Percentiles rank a stretch among this genome's conserved stretches.
Evolutionary conservation across 64 coral and sea anemone genomes (phyloP).

Genomic region (Orbicella faveolata): DNA sequence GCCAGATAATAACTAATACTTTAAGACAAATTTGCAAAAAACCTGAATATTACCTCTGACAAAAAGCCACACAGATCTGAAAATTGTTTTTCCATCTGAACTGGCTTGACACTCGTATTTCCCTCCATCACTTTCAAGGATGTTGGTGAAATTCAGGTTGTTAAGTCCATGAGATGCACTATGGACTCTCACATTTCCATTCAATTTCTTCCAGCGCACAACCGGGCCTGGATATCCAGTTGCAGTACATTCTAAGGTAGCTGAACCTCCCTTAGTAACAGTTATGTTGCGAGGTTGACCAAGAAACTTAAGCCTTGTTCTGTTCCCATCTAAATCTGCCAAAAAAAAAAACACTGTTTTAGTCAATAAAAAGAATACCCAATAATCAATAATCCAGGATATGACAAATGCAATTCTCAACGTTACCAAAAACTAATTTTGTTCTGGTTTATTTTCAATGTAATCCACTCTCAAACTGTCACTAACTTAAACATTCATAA

Average conservation of each 20-base stretch:
- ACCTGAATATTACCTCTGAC: conserved; percentile 62
- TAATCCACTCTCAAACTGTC: too few relatives aligned
- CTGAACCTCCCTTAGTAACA: conserved; percentile 29
- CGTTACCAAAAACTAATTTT: too few relatives aligned
- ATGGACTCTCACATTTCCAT: background rate
- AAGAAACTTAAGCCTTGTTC: conserved; percentile 26
- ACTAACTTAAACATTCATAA: too few relatives aligned
- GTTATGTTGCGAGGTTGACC: conserved; percentile 63
- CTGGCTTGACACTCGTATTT: conserved; percentile 70
- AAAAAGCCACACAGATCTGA: conserved; percentile 61
- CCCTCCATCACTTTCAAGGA: conserved; percentile 60
- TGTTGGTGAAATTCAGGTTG: conserved; percentile 54
- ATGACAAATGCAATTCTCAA: too few relatives aligned
- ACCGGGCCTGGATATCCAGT: conserved; percentile 69
- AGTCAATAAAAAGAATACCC: too few relatives aligned
- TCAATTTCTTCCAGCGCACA: conserved; percentile 75
- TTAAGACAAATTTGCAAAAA: background rate
- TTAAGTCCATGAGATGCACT: conserved; percentile 28
- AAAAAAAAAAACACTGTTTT: background rate
- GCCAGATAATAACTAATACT: too few relatives aligned
- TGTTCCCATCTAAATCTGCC: conserved; percentile 9
- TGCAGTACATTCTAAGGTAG: conserved; percentile 74
- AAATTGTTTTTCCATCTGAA: conserved; percentile 69
- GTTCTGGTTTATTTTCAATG: too few relatives aligned
- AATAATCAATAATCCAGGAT: too few relatives aligned